Evolutionary conservation across 2,797 vertebrate genomes (phyloP).

Genomic region (Ptychobarbus kaznakovi): DNA sequence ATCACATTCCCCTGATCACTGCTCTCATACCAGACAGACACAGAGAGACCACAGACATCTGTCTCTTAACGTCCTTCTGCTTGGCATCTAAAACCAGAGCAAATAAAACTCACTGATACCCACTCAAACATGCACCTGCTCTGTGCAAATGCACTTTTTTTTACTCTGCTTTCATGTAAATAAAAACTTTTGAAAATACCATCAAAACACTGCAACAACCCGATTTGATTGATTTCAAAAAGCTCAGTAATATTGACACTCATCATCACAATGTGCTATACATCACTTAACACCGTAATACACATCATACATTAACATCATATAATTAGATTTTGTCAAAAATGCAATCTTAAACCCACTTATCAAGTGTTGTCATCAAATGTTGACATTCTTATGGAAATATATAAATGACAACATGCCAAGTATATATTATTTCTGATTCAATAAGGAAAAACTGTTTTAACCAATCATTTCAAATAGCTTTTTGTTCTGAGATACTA

Average conservation of each 20-base stretch:
- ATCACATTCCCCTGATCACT: constrained; percentile 41
- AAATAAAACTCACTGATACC: constrained; percentile 52
- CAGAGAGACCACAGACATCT: constrained; percentile 45
- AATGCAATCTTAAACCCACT: not conserved
- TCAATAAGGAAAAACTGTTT: not conserved
- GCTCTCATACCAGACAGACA: constrained; percentile 52
- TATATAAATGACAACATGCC: not conserved
- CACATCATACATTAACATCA: not conserved
- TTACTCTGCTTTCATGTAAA: not conserved
- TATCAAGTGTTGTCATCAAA: constrained; percentile 5
- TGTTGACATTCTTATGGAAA: constrained; percentile 6
- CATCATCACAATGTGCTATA: not conserved
- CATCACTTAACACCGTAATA: not conserved
- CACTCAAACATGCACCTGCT: constrained; percentile 56
- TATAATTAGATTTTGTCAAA: constrained; percentile 1
- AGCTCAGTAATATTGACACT: not conserved
- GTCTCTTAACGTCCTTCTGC: constrained; percentile 42
- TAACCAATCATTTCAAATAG: not conserved
- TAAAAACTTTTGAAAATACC: constrained; percentile 16
- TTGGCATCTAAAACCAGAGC: constrained; percentile 38
- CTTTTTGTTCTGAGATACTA: not conserved
- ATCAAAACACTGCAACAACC: not conserved
- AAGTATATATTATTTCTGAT: not conserved
- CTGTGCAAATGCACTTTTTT: constrained; percentile 10
- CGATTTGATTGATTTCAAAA: not conserved